phyloP scores from a whole-genome alignment of 35 echinoderm and acorn worm species.

The Eucidaris tribuloides region DNA sequence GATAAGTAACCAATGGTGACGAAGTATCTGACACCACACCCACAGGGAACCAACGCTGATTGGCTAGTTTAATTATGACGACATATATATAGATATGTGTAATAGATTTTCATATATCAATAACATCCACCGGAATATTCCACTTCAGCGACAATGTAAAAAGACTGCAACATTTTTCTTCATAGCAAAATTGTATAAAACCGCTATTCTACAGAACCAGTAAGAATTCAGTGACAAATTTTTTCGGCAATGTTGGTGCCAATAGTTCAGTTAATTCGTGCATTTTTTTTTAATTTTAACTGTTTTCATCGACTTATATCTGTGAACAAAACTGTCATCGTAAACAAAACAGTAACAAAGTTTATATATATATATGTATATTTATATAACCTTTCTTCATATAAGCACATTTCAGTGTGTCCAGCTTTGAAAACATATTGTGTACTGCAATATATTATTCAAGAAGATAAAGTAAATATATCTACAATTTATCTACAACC shows the following conservation, averaged over 20 bases:
- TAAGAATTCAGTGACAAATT: conserved; percentile 26
- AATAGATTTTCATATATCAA: no score
- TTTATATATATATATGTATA: conserved; percentile 26
- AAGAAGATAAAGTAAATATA: no score
- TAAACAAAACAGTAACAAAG: conserved; percentile 25
- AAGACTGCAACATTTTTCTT: conserved; percentile 33
- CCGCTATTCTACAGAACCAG: conserved; percentile 27
- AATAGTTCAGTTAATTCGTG: conserved; percentile 11
- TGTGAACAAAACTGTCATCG: conserved; percentile 24
- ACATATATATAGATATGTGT: no score
- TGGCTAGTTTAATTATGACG: no score
- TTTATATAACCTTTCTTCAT: conserved; percentile 14
- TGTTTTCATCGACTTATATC: not conserved
- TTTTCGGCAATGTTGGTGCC: not conserved
- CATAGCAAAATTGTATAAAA: conserved; percentile 39
- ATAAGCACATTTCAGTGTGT: conserved; percentile 27
- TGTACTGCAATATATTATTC: conserved; percentile 29
- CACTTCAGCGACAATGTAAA: conserved; percentile 29
- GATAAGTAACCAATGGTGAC: no score
- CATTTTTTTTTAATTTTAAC: not conserved
- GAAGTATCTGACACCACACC: no score
- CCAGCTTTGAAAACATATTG: not conserved
- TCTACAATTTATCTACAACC: no score
- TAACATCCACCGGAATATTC: conserved; percentile 11
- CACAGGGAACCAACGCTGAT: no score